Evolutionary conservation across 2,888 invertebrate species (phyloP), one percentile per base, ranked within the genome.

Genomic region (Oscheius sp.): DNA sequence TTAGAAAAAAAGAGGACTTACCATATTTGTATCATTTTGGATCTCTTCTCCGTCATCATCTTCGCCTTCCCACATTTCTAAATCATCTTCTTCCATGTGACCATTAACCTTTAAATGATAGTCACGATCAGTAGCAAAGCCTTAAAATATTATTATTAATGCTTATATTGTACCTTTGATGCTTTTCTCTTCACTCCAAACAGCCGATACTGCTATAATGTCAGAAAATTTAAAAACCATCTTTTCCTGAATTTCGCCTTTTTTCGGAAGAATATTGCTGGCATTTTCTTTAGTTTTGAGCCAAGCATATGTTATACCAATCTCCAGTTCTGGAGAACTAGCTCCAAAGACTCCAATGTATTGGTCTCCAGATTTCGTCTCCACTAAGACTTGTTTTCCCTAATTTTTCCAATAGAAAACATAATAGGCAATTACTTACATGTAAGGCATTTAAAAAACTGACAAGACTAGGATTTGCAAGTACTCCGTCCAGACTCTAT

Each of bases 91-190:
- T n/a, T 69, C 68, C 4, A 26, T 38, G 12, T n/a, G 22, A 3
- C 24, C 50, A 36, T 67, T 66, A 12, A 22, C 47, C 32, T 59
- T 67, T 47, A 8, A 20, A 36, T 76, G 74, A 62, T 78, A 78
- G 22, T 72, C 69, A 2, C 72, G 63, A 50, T 78, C 78, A 12
- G 78, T 78, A 9, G 71, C 75, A 45, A 78, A 78, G 2, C 71
- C 71, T 71, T 24, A 32, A 30, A 2, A 47, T 22, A 2, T 38
- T 28, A n/a, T 54, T 8, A 30, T 17, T 9, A 57, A 6, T n/a
- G n/a, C 5, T 28, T 33, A 6, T 45, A 17, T 44, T 47, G 22
- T 24, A 57, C 67, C 67, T 67, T 61, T 67, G 24, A 32, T 36
- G 20, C n/a, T 50, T 30, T 71, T 68, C 41, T 72, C 73, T 22